A percentile compares a stretch with the other conserved stretches of the same genome.
These are phyloP conservation scores for Corythornis vintsioides DNA, from an alignment of 2,113 vertebrate genomes.

Conservation along the genomic window DNA sequence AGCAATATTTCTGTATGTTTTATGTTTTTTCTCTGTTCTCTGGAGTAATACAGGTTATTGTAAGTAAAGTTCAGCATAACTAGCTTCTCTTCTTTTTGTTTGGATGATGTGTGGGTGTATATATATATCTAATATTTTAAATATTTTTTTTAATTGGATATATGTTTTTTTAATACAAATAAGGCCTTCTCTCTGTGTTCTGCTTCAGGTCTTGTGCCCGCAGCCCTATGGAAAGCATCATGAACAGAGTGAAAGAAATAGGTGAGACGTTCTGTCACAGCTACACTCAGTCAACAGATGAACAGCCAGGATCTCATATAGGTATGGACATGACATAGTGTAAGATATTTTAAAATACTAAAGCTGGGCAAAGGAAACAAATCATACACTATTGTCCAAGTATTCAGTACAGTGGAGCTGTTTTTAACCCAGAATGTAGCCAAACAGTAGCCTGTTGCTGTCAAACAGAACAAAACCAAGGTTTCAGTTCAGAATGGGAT, in stretches of 20 bases:
- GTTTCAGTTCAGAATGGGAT: background rate
- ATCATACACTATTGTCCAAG: accelerated
- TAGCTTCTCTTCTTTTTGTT: background rate
- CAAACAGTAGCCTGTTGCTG: background rate
- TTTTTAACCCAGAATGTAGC: background rate
- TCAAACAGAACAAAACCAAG: background rate
- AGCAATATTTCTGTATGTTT: background rate
- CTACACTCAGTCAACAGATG: constrained; percentile 88
- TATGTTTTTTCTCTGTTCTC: background rate
- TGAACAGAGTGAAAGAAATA: constrained; percentile 82
- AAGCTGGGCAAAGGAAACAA: background rate
- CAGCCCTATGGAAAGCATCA: constrained; percentile 84
- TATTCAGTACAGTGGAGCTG: background rate
- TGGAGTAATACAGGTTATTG: background rate
- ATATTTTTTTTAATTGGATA: background rate
- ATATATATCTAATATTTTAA: background rate
- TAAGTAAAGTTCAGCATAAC: background rate
- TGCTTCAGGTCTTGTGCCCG: constrained; percentile 84
- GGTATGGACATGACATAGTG: constrained; percentile 70
- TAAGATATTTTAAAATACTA: background rate
- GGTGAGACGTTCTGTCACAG: constrained; percentile 88
- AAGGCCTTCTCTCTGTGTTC: background rate
- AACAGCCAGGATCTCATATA: constrained; percentile 90
- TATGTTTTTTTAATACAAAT: background rate
- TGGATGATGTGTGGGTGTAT: background rate